Evolutionary conservation across 2,113 vertebrate species (phyloP).

Genomic region (Lates calcarifer): DNA sequence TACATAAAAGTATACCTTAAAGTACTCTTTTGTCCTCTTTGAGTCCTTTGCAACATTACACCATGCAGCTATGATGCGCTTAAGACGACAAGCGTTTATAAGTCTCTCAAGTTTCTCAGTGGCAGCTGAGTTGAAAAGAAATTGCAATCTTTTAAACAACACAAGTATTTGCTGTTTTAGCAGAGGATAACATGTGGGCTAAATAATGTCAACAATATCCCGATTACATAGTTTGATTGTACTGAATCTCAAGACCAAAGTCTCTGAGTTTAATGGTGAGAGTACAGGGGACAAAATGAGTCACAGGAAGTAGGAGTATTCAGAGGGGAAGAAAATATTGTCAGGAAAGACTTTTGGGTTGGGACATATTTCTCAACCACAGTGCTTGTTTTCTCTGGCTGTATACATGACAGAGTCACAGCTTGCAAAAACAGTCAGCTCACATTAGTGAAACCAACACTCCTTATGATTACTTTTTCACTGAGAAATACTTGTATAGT

Average conservation of each 20-base stretch:
- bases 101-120: slow-evolving; percentile 63
- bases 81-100: slow-evolving; percentile 38
- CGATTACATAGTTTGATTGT: background rate
- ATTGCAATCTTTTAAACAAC: slow-evolving; percentile 1
- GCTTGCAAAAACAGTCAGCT: slow-evolving; percentile 13
- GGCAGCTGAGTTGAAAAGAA: slow-evolving; percentile 57
- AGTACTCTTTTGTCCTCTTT: slow-evolving; percentile 67
- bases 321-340: slow-evolving; percentile 7
- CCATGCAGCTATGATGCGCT: slow-evolving; percentile 66
- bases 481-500: background rate
- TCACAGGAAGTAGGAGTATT: slow-evolving; percentile 53
- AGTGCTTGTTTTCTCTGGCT: slow-evolving; percentile 58
- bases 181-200: background rate
- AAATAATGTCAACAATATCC: background rate
- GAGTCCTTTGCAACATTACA: slow-evolving; percentile 56
- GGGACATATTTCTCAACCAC: slow-evolving; percentile 52
- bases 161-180: background rate
- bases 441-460: slow-evolving; percentile 1
- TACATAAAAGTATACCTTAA: slow-evolving; percentile 64
- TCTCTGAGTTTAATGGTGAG: slow-evolving; percentile 14
- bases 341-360: slow-evolving; percentile 43
- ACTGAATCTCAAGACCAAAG: background rate
- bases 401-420: background rate
- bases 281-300: slow-evolving; percentile 58
- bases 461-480: background rate